Evolutionary conservation across 1,140 invertebrate species (phyloP), one percentile per base, ranked within the genome.

Genomic region (Elysia chlorotica): DNA sequence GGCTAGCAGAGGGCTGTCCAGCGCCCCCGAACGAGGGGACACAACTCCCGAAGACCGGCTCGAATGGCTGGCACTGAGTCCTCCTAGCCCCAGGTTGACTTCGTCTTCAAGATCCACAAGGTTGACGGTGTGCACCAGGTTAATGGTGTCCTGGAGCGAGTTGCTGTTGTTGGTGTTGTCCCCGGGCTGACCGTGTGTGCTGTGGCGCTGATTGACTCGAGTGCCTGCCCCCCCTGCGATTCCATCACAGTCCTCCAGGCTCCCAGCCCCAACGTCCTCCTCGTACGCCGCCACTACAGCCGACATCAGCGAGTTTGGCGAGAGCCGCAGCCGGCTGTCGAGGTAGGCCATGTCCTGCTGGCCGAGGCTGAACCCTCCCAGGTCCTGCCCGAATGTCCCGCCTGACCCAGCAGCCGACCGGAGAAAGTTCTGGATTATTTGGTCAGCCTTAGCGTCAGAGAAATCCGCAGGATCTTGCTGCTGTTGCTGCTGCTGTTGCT

Each of bases 281-380:
- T 71, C 69, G 31, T 41, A 41, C 3, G 57, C 57, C 5, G 69
- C 28, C n/a, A n/a, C n/a, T 2, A 71, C 69, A 21, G 57, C 69
- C 1, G 57, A 63, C 19, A 71, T 36, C 0, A 71, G 59, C 2
- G 59, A 41, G 30, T 63, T 71, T 23, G 69, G 59, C 1, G 59
- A 69, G 36, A 71, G 23, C 31, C 59, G 33, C 37, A 71, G 59
- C 21, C 38, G 35, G 28, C 25, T 71, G 23, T 71, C 69, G 17
- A 71, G n/a, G 30, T 48, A 63, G 2, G 69, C 57, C 10, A 71
- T 10, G n/a, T 71, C 69, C 37, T 71, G 69, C 37, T 71, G 69
- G 3, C 36, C 69, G 17, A 71, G n/a, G 33, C 38, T 69, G 56
- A 69, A 69, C 19, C 31, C 67, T 59, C 53, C 53, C 67, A 69